These are phyloP conservation scores for Trididemnum miniatum DNA, from an alignment of 23 tunicate genomes.

Conservation along the genomic window DNA sequence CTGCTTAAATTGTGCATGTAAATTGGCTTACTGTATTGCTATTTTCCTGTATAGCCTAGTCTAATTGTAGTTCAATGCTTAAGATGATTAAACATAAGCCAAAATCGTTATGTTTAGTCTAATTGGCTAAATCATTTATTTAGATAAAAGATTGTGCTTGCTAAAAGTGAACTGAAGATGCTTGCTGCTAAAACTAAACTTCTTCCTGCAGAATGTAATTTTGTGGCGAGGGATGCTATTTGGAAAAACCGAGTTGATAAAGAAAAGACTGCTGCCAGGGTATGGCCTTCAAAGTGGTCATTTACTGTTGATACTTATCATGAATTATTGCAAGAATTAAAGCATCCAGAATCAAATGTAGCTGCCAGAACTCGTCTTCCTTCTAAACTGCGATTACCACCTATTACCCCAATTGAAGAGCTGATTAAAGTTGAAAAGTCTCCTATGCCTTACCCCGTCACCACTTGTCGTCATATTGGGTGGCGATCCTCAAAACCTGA, in stretches of 20 bases:
- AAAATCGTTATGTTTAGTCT: too few relatives aligned
- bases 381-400: constrained; percentile 52
- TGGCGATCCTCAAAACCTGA: constrained; percentile 81
- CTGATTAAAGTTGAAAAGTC: constrained; percentile 74
- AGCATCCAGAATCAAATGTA: constrained; percentile 27
- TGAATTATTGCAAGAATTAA: constrained; percentile 35
- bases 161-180: too few relatives aligned
- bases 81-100: too few relatives aligned
- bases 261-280: constrained; percentile 77
- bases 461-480: constrained; percentile 76
- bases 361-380: constrained; percentile 52
- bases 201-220: constrained; percentile 68
- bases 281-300: constrained; percentile 86
- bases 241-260: constrained; percentile 86
- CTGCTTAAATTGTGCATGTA: too few relatives aligned
- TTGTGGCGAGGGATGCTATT: constrained; percentile 75
- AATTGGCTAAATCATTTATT: too few relatives aligned
- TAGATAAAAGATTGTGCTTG: too few relatives aligned
- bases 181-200: constrained; percentile 2
- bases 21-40: too few relatives aligned
- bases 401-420: constrained; percentile 81
- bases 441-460: constrained; percentile 63
- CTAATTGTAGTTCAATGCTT: too few relatives aligned
- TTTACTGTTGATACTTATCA: constrained; percentile 69
- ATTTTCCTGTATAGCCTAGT: too few relatives aligned